A percentile compares a stretch with the other conserved stretches of the same genome.
phyloP scores from a whole-genome alignment of 2,888 invertebrate genomes.

The Octonoba sinensis region DNA sequence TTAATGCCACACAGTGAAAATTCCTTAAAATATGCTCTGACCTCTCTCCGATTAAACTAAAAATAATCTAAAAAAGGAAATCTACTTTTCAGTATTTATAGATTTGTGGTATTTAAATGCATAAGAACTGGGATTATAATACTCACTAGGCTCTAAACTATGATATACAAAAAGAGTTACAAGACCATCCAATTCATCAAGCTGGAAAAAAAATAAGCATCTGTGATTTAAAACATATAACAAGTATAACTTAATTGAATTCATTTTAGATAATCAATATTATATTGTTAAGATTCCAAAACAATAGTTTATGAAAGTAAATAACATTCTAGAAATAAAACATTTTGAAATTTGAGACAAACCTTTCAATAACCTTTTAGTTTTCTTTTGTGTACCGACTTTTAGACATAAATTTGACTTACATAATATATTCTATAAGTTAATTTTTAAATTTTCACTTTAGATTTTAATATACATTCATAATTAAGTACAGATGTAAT shows the following conservation, averaged over 20 bases:
- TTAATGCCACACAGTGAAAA: too few relatives aligned
- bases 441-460: not conserved
- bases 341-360: too few relatives aligned
- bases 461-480: not conserved
- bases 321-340: not conserved
- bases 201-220: constrained; percentile 21
- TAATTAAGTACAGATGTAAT: not conserved
- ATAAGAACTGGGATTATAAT: not conserved
- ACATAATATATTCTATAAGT: not conserved
- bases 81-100: too few relatives aligned
- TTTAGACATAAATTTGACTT: not conserved
- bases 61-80: too few relatives aligned
- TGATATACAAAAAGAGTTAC: constrained; percentile 47
- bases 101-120: too few relatives aligned
- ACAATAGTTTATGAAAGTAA: not conserved
- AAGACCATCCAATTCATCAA: constrained; percentile 55
- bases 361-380: too few relatives aligned
- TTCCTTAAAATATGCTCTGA: too few relatives aligned
- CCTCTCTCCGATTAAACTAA: too few relatives aligned
- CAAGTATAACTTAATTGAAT: not conserved
- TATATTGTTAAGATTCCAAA: not conserved
- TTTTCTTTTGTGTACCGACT: too few relatives aligned
- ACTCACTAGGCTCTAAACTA: constrained; percentile 51
- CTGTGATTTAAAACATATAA: not conserved
- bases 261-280: not conserved